Base-by-base conservation (phyloP, 2,888 invertebrate genomes). In the Nasonovia ribisnigri region DNA sequence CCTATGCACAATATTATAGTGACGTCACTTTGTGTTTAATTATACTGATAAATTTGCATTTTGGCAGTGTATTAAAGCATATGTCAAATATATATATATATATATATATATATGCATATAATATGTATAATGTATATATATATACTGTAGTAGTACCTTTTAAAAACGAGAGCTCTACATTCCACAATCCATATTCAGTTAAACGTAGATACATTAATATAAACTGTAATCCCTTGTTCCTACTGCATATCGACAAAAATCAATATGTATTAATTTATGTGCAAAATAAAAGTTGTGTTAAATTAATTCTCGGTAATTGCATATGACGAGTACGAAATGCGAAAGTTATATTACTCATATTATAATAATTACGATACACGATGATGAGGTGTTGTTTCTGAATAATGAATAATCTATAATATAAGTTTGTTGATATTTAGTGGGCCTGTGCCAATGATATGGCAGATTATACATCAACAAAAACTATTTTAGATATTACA, bases 281-380 rank as follows among this genome's bases (percentile, higher is more conserved):
- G 77, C 36, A 77, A 77, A 77, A 77, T 20, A 36, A 77, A 77
- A 77, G 77, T 77, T 20, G 8, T 42, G 8, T 36, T 36, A 36
- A 36, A 36, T 20, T 1, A 77, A 77, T 77, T 77, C 77, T 77
- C 2, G 20, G 54, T 54, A 54, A 57, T 42, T 54, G 42, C 36
- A 26, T 42, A 24, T 11, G 51, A 88, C 77, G 36, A 77, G 77
- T 36, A 36, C 77, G 36, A 77, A 16, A 67, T 46, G 26, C 43
- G n/a, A 67, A 86, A 43, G 16, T 86, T 86, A 46, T 86, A 86
- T 86, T 86, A 86, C 46, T 86, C 86, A 86, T 86, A 67, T 77
- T 77, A 77, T 77, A 36, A 77, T 86, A 46, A 46, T n/a, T 36
- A 77, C 20, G 77, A 77, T 36, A 16, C 8, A 77, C 20, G 77